These are phyloP conservation scores for Drosophila nannoptera DNA, from an alignment of 1,140 invertebrate genomes.

Conservation along the genomic window DNA sequence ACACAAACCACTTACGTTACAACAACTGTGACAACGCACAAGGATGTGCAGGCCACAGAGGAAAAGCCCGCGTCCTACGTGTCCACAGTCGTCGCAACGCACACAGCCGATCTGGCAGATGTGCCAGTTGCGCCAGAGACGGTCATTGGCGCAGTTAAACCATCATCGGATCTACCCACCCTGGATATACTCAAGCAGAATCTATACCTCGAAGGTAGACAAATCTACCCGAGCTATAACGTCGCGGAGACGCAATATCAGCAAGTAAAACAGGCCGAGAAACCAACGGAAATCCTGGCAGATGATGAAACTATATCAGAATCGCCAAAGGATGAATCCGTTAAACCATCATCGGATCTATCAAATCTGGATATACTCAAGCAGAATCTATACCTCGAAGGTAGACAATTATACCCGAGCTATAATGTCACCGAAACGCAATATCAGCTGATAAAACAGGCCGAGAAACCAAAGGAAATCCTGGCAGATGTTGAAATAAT, in stretches of 20 bases:
- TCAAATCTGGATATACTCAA: constrained; percentile 22
- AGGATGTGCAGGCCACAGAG: constrained; percentile 38
- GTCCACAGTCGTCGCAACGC: constrained; percentile 59
- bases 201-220: constrained; percentile 24
- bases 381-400: constrained; percentile 31
- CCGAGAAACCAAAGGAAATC: constrained; percentile 10
- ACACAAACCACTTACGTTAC: constrained; percentile 66
- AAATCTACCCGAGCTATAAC: constrained; percentile 34
- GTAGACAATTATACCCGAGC: constrained; percentile 18
- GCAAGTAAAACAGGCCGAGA: constrained; percentile 17
- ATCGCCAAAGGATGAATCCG: too few species aligned
- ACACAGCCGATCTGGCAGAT: constrained; percentile 42
- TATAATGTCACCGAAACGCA: constrained; percentile 39
- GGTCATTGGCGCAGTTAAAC: constrained; percentile 1
- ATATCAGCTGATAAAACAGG: constrained; percentile 34
- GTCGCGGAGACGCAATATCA: constrained; percentile 40
- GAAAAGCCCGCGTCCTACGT: constrained; percentile 51
- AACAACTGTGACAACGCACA: constrained; percentile 68
- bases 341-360: constrained; percentile 2
- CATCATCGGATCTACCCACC: not conserved
- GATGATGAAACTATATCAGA: constrained; percentile 5
- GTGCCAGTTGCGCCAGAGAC: not conserved
- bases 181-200: constrained; percentile 32
- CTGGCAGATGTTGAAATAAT: not conserved
- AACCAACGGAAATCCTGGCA: constrained; percentile 5